Percentiles rank a stretch among this genome's conserved stretches.
Evolutionary conservation across 2,888 invertebrate genomes (phyloP).

Genomic region (Diarsia brunnea): DNA sequence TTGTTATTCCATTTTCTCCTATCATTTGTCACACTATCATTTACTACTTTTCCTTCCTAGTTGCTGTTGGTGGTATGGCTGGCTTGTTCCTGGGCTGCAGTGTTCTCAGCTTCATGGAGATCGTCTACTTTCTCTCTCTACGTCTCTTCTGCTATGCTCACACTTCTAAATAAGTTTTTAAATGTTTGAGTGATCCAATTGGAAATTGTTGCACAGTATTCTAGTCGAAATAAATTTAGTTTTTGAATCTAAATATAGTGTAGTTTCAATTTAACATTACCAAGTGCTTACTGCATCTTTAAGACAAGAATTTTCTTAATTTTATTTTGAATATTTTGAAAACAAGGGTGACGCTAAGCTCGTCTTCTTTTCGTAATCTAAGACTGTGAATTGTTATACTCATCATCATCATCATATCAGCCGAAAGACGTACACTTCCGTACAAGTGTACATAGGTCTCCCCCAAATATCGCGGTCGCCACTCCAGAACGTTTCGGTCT

Average conservation of each 20-base stretch:
- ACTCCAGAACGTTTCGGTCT: too few relatives aligned
- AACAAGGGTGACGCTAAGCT: too few relatives aligned
- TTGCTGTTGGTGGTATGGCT: slow-evolving; percentile 95
- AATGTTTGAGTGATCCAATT: neutral
- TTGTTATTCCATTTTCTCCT: too few relatives aligned
- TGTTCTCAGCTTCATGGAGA: slow-evolving; percentile 94
- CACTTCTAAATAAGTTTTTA: slow-evolving; percentile 47
- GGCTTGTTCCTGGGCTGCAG: slow-evolving; percentile 95
- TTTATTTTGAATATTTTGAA: neutral
- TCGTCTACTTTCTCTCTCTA: slow-evolving; percentile 93
- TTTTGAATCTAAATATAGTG: neutral
- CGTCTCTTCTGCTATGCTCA: slow-evolving; percentile 91
- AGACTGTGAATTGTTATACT: too few relatives aligned
- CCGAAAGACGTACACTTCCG: too few relatives aligned
- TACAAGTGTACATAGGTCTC: too few relatives aligned
- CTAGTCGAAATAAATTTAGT: slow-evolving; percentile 7
- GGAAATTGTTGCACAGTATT: neutral
- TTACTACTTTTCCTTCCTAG: slow-evolving; percentile 80
- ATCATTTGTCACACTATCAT: too few relatives aligned
- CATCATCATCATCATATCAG: too few relatives aligned
- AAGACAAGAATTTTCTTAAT: neutral
- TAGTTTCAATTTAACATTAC: neutral
- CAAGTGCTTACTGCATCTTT: too few relatives aligned
- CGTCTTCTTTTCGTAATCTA: neutral
- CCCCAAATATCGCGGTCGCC: too few relatives aligned